These are phyloP conservation scores for Mallateleia sp. DNA, from an alignment of 2,888 invertebrate species.

Conservation along the genomic window DNA sequence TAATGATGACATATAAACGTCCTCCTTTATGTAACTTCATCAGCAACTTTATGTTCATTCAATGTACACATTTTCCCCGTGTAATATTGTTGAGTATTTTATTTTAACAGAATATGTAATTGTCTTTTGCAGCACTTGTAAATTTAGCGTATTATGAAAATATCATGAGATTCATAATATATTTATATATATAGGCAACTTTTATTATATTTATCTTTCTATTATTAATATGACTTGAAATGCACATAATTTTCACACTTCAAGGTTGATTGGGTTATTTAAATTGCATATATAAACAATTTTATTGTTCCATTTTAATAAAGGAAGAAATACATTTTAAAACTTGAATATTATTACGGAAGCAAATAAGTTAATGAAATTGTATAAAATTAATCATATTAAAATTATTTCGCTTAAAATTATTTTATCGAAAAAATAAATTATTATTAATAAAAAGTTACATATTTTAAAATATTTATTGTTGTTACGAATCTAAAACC, in stretches of 20 bases:
- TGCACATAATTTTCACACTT: conserved; percentile 6
- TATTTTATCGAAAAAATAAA: conserved; percentile 6
- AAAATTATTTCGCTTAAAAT: conserved; percentile 10
- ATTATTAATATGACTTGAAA: not conserved
- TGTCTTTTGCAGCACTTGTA: not conserved
- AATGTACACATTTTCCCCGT: not conserved
- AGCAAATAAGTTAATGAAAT: not conserved
- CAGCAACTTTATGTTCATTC: no score
- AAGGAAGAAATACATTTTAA: not conserved
- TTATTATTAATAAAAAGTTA: conserved; percentile 10
- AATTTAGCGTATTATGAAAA: conserved; percentile 9
- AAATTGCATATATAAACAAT: not conserved
- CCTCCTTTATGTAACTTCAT: no score
- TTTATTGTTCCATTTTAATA: conserved; percentile 2
- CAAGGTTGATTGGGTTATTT: conserved; percentile 2
- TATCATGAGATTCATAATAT: not conserved
- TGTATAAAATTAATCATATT: conserved; percentile 5
- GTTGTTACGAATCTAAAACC: no score
- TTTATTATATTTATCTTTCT: conserved; percentile 14
- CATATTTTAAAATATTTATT: conserved; percentile 18
- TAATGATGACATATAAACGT: no score
- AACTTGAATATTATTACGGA: not conserved
- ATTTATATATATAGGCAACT: not conserved
- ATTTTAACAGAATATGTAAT: not conserved
- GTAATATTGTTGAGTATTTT: not conserved